A percentile compares a stretch with the other conserved stretches of the same genome.
phyloP scores from a whole-genome alignment of 2,797 vertebrate genomes.

The Lophura swinhoii region DNA sequence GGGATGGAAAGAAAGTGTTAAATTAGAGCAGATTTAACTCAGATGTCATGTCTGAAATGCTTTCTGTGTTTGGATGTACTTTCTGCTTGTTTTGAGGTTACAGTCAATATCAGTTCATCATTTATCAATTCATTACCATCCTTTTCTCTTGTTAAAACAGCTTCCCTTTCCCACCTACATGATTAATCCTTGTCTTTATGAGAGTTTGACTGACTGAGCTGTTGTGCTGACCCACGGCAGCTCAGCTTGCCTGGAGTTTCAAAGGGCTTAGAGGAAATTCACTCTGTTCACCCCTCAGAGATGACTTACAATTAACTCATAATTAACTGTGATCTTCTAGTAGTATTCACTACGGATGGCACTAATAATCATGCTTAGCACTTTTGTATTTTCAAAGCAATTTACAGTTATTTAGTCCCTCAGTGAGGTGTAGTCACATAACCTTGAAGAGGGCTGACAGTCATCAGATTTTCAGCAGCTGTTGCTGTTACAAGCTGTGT shows the following conservation, averaged over 20 bases:
- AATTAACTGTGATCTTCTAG: not conserved
- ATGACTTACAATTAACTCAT: not conserved
- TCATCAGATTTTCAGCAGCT: not conserved
- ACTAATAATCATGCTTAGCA: not conserved
- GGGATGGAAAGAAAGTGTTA: not conserved
- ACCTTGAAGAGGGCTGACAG: not conserved
- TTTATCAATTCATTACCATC: not conserved
- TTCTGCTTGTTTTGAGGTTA: not conserved
- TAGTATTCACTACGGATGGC: not conserved
- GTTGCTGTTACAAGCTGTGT: not conserved
- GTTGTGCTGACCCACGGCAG: not conserved
- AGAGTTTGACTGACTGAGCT: not conserved
- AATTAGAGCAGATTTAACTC: not conserved
- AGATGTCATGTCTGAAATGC: rapidly evolving
- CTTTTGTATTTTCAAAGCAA: not conserved
- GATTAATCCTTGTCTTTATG: not conserved
- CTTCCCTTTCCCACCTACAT: rapidly evolving
- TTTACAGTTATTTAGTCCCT: not conserved
- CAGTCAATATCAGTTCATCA: not conserved
- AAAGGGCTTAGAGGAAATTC: not conserved
- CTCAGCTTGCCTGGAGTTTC: not conserved
- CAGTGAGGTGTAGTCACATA: not conserved
- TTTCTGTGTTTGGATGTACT: not conserved
- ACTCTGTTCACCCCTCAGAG: not conserved
- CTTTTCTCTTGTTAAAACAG: not conserved